phyloP scores from a whole-genome alignment of 2,113 vertebrate genomes.

The Pomatorhinus ruficollis region DNA sequence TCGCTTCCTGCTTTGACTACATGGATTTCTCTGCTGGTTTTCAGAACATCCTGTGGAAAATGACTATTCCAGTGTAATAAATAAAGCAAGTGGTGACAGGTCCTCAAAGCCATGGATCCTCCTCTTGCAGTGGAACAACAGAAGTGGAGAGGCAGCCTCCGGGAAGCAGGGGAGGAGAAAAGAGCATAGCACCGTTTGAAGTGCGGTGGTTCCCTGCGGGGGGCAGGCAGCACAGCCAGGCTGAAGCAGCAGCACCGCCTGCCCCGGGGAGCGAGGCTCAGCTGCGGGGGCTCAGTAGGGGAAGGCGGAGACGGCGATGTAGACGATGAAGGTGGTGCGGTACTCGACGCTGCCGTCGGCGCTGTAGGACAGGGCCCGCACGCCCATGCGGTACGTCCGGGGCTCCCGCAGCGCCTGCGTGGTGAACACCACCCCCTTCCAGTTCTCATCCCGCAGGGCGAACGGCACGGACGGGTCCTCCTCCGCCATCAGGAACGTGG shows the following conservation, averaged over 20 bases:
- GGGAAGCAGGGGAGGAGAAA: not conserved
- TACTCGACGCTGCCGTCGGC: conserved; percentile 86
- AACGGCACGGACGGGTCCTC: conserved; percentile 85
- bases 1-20: not conserved
- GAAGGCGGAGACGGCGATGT: conserved; percentile 94
- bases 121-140: not conserved
- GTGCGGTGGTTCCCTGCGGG: not conserved
- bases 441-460: conserved; percentile 89
- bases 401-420: conserved; percentile 81
- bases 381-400: conserved; percentile 90
- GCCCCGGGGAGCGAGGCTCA: not conserved
- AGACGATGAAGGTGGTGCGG: conserved; percentile 97
- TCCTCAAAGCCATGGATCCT: not conserved
- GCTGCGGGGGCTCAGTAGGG: conserved; percentile 68
- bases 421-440: conserved; percentile 94
- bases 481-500: conserved; percentile 85
- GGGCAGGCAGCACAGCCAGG: not conserved
- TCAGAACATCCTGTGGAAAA: conserved; percentile 44
- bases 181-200: conserved; percentile 56
- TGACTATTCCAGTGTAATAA: conserved; percentile 77
- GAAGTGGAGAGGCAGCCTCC: not conserved
- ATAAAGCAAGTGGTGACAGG: conserved; percentile 64
- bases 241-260: not conserved
- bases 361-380: conserved; percentile 88
- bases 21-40: not conserved